phyloP scores from a whole-genome alignment of 2,113 vertebrate genomes.

The Chascanopsetta lugubris region DNA sequence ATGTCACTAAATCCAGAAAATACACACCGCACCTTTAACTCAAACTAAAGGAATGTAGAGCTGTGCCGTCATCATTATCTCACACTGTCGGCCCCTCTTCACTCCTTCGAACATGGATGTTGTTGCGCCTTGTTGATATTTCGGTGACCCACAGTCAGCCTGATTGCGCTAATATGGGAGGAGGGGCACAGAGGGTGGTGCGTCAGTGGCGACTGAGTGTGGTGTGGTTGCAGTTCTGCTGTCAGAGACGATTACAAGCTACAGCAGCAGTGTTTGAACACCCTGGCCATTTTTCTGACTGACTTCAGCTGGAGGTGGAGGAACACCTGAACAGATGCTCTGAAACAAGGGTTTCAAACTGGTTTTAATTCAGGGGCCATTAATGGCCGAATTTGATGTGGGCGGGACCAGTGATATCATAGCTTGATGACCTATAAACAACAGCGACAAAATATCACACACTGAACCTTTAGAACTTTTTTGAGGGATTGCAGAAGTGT shows the following conservation, averaged over 20 bases:
- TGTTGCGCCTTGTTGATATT: conserved; percentile 1
- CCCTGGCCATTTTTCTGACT: background rate
- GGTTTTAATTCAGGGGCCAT: no score
- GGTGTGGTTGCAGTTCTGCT: background rate
- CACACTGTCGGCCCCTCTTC: background rate
- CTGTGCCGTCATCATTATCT: background rate
- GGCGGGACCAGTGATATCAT: no score
- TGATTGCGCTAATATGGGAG: background rate
- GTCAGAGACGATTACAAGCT: conserved; percentile 14
- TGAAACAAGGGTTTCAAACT: no score
- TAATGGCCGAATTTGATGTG: no score
- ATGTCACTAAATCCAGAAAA: no score
- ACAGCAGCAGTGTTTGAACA: conserved; percentile 8
- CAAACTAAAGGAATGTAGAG: no score
- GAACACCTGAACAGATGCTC: background rate
- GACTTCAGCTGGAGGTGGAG: background rate
- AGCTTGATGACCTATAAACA: no score
- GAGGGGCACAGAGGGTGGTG: background rate
- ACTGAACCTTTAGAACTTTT: no score
- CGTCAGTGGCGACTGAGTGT: conserved; percentile 1
- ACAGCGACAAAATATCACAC: no score
- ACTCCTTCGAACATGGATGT: background rate
- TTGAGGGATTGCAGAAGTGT: no score
- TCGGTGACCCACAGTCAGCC: background rate
- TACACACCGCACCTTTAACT: no score